Conservation (phyloP, 2,113 vertebrate species). For the Caranx ignobilis region DNA sequence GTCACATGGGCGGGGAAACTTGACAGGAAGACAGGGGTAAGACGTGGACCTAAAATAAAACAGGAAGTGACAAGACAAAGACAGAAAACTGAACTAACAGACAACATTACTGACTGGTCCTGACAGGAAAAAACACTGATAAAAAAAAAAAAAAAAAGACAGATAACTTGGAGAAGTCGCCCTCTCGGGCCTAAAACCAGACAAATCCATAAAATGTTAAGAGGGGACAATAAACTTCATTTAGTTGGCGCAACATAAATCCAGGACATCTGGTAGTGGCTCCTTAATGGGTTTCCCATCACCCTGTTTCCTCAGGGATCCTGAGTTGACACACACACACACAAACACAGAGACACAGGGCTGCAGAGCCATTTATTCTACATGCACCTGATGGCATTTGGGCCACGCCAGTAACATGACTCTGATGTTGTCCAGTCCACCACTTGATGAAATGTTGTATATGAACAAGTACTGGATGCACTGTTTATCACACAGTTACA, state of each 20-base stretch:
- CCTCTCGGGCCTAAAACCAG: not conserved
- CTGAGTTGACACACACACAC: not conserved
- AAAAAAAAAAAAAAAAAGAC: too few species aligned
- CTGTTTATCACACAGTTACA: not conserved
- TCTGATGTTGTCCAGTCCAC: not conserved
- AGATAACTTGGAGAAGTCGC: too few species aligned
- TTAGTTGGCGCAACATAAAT: not conserved
- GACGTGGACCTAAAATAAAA: too few species aligned
- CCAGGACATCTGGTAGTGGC: constrained; percentile 4
- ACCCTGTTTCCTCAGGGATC: not conserved
- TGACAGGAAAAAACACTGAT: too few species aligned
- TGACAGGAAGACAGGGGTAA: too few species aligned
- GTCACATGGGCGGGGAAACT: too few species aligned
- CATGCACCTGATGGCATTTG: too few species aligned
- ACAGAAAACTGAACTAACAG: too few species aligned
- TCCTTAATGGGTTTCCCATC: not conserved
- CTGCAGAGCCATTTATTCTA: not conserved
- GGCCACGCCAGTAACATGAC: too few species aligned
- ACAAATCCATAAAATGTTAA: not conserved
- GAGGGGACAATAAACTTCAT: constrained; percentile 12
- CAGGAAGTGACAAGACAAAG: too few species aligned
- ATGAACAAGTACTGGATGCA: not conserved
- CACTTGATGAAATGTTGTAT: not conserved
- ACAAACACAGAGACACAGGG: too few species aligned
- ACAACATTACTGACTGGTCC: too few species aligned